Evolutionary conservation across 2,113 vertebrate species (phyloP).

Genomic region (Chloropsis cyanopogon): DNA sequence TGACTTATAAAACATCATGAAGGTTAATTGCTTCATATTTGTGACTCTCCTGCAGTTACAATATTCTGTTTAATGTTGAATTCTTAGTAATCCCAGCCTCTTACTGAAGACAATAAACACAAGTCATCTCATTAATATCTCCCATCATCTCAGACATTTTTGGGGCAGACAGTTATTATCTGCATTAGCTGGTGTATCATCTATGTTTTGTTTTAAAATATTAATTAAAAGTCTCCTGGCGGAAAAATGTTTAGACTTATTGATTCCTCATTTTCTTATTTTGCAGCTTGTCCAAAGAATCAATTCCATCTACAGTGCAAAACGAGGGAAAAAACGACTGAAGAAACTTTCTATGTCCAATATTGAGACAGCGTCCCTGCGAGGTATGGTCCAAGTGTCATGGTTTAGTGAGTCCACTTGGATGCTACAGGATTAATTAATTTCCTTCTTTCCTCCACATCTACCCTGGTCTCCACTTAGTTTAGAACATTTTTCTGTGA

Average conservation of each 20-base stretch:
- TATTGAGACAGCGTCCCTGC: conserved; percentile 88
- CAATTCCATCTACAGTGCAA: conserved; percentile 97
- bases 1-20: background rate
- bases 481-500: background rate
- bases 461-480: background rate
- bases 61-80: background rate
- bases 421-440: background rate
- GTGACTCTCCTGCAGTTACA: background rate
- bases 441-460: background rate
- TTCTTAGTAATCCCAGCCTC: background rate
- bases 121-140: background rate
- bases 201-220: background rate
- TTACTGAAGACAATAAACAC: background rate
- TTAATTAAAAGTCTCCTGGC: background rate
- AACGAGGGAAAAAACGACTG: conserved; percentile 96
- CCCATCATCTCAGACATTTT: background rate
- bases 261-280: background rate
- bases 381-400: conserved; percentile 75
- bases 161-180: background rate
- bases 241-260: background rate
- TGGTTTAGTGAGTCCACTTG: background rate
- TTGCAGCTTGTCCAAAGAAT: conserved; percentile 95
- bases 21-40: background rate
- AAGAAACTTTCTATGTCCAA: conserved; percentile 94
- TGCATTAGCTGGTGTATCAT: background rate